Evolutionary conservation across 2,113 vertebrate species (phyloP).

Genomic region (Megalops atlanticus): DNA sequence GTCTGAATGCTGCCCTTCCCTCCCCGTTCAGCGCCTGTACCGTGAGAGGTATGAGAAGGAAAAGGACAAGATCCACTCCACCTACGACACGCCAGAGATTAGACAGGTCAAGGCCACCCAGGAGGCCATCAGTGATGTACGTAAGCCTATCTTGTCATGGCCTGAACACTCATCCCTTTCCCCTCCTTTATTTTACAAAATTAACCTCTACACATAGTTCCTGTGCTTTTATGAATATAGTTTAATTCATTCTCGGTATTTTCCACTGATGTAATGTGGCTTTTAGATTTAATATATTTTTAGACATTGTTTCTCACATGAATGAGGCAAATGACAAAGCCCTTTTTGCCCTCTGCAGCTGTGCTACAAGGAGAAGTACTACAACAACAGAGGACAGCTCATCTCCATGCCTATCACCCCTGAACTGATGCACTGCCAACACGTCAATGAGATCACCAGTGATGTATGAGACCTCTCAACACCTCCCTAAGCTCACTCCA

Average conservation of each 20-base stretch:
- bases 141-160: constrained; percentile 9
- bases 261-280: background rate
- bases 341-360: constrained; percentile 66
- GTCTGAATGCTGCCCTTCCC: background rate
- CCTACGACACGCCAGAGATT: constrained; percentile 89
- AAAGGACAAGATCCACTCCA: constrained; percentile 95
- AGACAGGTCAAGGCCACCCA: constrained; percentile 94
- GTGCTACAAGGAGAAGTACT: constrained; percentile 92
- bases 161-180: too few species aligned
- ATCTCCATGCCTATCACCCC: constrained; percentile 89
- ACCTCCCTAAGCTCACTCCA: background rate
- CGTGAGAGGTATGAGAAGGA: constrained; percentile 84
- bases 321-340: background rate
- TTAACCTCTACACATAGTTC: background rate
- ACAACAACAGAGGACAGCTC: constrained; percentile 82
- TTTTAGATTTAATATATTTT: background rate
- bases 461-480: constrained; percentile 73
- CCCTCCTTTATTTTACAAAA: background rate
- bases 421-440: constrained; percentile 83
- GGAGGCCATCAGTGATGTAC: constrained; percentile 87
- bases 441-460: constrained; percentile 91
- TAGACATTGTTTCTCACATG: background rate
- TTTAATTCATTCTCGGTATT: background rate
- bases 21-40: constrained; percentile 81
- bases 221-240: background rate